A percentile compares a stretch with the other conserved stretches of the same genome.
These are phyloP conservation scores for Poeciliopsis presidionis DNA, from an alignment of 2,797 vertebrate species.

Conservation along the genomic window DNA sequence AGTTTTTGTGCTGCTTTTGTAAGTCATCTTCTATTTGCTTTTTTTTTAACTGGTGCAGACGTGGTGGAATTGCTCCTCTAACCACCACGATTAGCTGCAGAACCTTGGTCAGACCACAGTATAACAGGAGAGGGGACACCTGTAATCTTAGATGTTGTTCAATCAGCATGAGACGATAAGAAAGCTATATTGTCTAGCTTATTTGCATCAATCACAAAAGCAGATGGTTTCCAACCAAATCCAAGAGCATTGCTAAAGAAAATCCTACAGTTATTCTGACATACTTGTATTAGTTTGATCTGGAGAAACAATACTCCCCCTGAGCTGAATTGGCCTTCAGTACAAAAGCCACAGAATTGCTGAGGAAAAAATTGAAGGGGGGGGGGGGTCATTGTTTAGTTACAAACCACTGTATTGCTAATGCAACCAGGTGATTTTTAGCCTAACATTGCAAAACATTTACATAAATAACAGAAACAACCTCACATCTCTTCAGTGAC, in stretches of 20 bases:
- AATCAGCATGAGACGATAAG: slow-evolving; percentile 48
- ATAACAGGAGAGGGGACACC: slow-evolving; percentile 51
- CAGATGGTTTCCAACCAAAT: slow-evolving; percentile 36
- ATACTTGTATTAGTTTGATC: slow-evolving; percentile 49
- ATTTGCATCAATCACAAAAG: slow-evolving; percentile 54
- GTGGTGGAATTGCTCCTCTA: slow-evolving; percentile 45
- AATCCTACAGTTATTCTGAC: slow-evolving; percentile 43
- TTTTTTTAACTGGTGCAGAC: not conserved
- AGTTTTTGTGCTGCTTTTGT: slow-evolving; percentile 9
- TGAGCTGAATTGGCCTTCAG: slow-evolving; percentile 41
- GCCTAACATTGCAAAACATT: slow-evolving; percentile 27
- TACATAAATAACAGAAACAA: slow-evolving; percentile 21
- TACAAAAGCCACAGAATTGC: slow-evolving; percentile 33
- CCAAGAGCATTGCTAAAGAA: slow-evolving; percentile 36
- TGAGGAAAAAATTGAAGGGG: slow-evolving; percentile 50
- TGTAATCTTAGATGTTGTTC: slow-evolving; percentile 56
- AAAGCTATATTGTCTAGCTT: slow-evolving; percentile 35
- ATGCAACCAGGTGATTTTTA: slow-evolving; percentile 37
- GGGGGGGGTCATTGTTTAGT: slow-evolving; percentile 67
- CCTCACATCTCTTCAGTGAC: slow-evolving; percentile 6
- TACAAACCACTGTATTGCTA: slow-evolving; percentile 41
- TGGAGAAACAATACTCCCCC: slow-evolving; percentile 48
- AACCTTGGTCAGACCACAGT: slow-evolving; percentile 56
- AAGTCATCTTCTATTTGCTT: not conserved
- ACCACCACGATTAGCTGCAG: slow-evolving; percentile 38